A percentile compares a stretch with the other conserved stretches of the same genome.
phyloP scores from a whole-genome alignment of 2,888 invertebrate genomes.

The Reticulitermes lucifugus region DNA sequence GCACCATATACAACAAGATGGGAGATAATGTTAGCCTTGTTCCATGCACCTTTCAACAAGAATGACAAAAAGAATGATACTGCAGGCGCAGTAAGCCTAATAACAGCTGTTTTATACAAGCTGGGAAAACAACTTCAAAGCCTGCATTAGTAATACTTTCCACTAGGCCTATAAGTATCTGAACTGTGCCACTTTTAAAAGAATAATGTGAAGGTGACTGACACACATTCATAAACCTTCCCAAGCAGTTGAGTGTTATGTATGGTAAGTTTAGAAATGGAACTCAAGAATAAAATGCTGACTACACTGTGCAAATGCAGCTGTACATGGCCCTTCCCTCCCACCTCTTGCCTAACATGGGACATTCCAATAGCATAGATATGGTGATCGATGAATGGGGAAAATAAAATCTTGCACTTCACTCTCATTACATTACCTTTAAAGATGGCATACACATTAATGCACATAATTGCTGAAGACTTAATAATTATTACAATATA shows the following conservation, averaged over 20 bases:
- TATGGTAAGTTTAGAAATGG: conserved; percentile 10
- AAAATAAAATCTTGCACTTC: neutral
- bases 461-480: conserved; percentile 45
- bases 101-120: conserved; percentile 30
- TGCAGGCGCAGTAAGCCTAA: neutral
- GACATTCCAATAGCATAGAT: conserved; percentile 27
- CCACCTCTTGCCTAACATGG: neutral
- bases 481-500: conserved; percentile 45
- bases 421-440: conserved; percentile 35
- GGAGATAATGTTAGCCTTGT: conserved; percentile 14
- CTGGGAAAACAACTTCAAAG: conserved; percentile 48
- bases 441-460: conserved; percentile 44
- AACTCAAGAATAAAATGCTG: neutral
- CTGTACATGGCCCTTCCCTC: neutral
- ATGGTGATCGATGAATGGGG: conserved; percentile 20
- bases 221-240: neutral
- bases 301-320: conserved; percentile 2
- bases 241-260: conserved; percentile 10
- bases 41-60: neutral
- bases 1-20: conserved; percentile 47
- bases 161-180: conserved; percentile 44
- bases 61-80: neutral
- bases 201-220: neutral
- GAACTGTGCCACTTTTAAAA: conserved; percentile 34
- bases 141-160: conserved; percentile 28